Conservation (phyloP, 2,888 invertebrate genomes). For the Orchesella flavescens region DNA sequence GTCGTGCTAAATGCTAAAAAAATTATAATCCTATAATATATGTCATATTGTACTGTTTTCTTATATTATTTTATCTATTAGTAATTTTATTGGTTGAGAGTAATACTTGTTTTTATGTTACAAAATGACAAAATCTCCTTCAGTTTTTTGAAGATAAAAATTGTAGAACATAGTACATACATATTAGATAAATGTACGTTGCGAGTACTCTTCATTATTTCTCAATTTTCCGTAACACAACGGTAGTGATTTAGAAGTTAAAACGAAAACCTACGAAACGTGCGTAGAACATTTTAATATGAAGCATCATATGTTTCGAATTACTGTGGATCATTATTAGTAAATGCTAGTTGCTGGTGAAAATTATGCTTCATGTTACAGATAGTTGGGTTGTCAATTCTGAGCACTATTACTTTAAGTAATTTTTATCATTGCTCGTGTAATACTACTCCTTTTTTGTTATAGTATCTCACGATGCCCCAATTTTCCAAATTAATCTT, state of each 20-base stretch:
- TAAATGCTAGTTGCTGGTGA: too few species aligned
- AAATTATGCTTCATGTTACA: too few species aligned
- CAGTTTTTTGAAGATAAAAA: conserved; percentile 11
- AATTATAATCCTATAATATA: not conserved
- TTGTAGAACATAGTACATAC: not conserved
- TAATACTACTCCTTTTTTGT: too few species aligned
- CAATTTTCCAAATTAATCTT: too few species aligned
- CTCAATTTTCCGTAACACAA: not conserved
- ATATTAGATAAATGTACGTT: too few species aligned
- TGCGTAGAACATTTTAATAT: too few species aligned
- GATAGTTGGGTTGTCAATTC: too few species aligned
- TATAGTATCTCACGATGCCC: too few species aligned
- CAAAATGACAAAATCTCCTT: conserved; percentile 39
- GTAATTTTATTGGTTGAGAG: conserved; percentile 8
- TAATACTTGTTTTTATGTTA: conserved; percentile 27
- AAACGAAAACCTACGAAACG: not conserved
- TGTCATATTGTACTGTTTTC: conserved; percentile 12
- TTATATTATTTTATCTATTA: conserved; percentile 21
- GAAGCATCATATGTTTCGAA: too few species aligned
- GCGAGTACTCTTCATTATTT: not conserved
- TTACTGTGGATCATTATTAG: too few species aligned
- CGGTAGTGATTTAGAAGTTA: conserved; percentile 1
- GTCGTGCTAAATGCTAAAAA: conserved; percentile 15
- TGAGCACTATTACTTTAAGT: too few species aligned
- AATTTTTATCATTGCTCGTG: too few species aligned